Conservation (phyloP, 2,797 vertebrate genomes). For the Sciurus carolinensis region DNA sequence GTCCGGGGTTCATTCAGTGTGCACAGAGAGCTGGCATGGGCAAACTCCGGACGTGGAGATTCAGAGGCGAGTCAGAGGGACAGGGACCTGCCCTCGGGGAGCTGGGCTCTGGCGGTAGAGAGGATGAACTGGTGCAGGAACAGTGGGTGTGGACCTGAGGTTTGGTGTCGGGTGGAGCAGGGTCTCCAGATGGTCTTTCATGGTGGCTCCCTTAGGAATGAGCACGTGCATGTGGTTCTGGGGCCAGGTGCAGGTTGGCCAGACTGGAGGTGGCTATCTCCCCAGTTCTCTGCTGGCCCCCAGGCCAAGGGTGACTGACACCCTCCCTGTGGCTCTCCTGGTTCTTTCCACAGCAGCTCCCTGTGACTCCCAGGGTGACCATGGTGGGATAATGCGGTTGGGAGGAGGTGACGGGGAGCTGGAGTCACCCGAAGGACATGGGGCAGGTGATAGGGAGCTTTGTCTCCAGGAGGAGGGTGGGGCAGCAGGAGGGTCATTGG, state of each 20-base stretch:
- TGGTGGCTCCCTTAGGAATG: no score
- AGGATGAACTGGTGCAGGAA: no score
- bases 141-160: not conserved
- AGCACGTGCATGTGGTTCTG: not conserved
- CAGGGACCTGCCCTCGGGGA: no score
- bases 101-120: not conserved
- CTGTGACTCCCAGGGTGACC: not conserved
- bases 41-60: not conserved
- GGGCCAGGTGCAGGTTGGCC: not conserved
- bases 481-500: not conserved
- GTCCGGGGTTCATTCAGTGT: no score
- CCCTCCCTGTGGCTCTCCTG: not conserved
- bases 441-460: not conserved
- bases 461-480: not conserved
- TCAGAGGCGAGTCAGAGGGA: not conserved
- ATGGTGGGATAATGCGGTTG: rapidly evolving
- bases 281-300: not conserved
- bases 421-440: no score
- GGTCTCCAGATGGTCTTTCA: not conserved
- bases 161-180: rapidly evolving
- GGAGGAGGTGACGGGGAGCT: not conserved
- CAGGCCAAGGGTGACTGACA: not conserved
- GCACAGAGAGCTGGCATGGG: rapidly evolving
- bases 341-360: not conserved
- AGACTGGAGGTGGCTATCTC: no score